Conservation (phyloP, 2,797 vertebrate species). For the Lagodon rhomboides region DNA sequence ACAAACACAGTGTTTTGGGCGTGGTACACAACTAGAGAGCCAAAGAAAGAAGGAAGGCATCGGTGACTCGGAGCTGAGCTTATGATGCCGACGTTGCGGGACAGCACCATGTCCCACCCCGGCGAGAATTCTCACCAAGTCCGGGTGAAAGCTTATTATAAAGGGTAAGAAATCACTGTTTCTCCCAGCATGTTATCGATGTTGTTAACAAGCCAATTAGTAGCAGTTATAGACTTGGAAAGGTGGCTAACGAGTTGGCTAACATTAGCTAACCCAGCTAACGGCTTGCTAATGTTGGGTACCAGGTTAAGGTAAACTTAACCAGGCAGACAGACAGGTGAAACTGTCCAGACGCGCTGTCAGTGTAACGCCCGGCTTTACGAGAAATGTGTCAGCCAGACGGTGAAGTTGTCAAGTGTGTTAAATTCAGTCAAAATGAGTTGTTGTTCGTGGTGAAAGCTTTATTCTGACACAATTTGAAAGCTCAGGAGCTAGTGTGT, state of each 20-base stretch:
- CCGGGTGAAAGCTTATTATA: constrained; percentile 98
- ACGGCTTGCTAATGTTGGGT: constrained; percentile 61
- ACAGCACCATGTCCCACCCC: constrained; percentile 93
- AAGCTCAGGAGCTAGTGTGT: constrained; percentile 30
- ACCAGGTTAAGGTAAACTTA: constrained; percentile 70
- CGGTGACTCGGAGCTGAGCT: constrained; percentile 75
- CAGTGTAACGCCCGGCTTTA: background rate
- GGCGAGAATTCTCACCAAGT: constrained; percentile 95
- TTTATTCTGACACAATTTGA: constrained; percentile 15
- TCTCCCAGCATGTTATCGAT: accelerated
- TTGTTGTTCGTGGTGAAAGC: constrained; percentile 3
- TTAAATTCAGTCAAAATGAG: background rate
- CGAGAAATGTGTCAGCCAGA: background rate
- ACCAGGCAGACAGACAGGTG: constrained; percentile 57
- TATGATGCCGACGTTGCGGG: constrained; percentile 97
- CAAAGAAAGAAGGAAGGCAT: constrained; percentile 64
- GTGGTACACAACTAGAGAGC: constrained; percentile 61
- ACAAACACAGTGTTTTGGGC: constrained; percentile 52
- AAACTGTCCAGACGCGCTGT: constrained; percentile 61
- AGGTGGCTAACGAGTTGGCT: constrained; percentile 63
- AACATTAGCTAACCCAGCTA: constrained; percentile 73
- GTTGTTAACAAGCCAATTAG: background rate
- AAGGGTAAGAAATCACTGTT: constrained; percentile 89
- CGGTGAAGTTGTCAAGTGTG: background rate
- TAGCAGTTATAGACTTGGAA: constrained; percentile 27